Evolutionary conservation across 2,888 invertebrate species (phyloP), one percentile per base, ranked within the genome.

Genomic region (Yponomeuta plumbellus): DNA sequence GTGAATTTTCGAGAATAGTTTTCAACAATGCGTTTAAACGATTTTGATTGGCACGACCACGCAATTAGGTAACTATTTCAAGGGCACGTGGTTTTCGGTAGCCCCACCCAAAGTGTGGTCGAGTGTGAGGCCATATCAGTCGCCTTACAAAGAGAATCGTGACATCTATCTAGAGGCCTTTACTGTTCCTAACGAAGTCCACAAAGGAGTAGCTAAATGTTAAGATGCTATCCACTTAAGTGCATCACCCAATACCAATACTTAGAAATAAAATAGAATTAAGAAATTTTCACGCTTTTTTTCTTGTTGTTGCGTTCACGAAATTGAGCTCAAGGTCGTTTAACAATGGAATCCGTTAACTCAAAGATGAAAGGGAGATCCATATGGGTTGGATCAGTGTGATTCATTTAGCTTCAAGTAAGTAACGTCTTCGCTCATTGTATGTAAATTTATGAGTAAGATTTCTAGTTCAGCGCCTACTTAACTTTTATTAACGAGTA

Each of bases 261-360:
- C 75, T 84, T 83, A 85, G 81, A 88, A 82, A 83, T 75, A 80
- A 65, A 71, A 77, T 80, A 17, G 8, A 34, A 17, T 52, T 77
- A 74, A 75, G 79, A 80, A 80, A 80, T 75, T 34, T 23, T 72
- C 69, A 17, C 44, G 66, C 72, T 73, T 72, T 52, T 17, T 52
- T 52, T 72, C 69, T 69, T 74, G 74, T 74, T 72, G 73, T 70
- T 76, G 69, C 71, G 66, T 68, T 72, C 68, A 67, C 44, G 70
- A 81, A 80, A 74, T 26, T 44, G 75, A 72, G 83, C 82, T 80
- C 88, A 88, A 88, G 88, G 88, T 73, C 81, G 71, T 73, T 73
- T 73, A 80, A 84, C 83, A 86, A 85, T 84, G 78, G 79, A 75
- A 78, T 80, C 78, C 75, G 75, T 77, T 76, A 81, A 80, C 79